Base-by-base conservation (phyloP, 2,797 vertebrate species). In the Phyllotis vaccarum region DNA sequence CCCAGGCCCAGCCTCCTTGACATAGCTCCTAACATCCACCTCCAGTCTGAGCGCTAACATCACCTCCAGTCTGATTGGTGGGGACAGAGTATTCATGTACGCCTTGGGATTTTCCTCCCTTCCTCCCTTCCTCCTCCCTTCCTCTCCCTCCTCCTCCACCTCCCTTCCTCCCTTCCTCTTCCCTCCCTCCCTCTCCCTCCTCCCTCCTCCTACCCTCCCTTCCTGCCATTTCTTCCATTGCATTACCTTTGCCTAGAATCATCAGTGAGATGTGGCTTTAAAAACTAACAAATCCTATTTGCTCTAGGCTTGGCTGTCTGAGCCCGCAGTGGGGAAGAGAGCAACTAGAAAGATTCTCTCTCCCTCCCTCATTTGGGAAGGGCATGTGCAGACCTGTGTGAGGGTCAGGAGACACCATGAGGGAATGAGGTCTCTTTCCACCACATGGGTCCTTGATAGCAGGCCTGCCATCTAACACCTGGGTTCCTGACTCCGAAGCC, bases 241-340 rank as follows among this genome's bases (percentile, higher is more conserved):
- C 31, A 46, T 22, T 66, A 54, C 12, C 75, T 92, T 86, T 40
- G 13, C 37, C 83, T 37, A 31, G n/a, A 80, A 31, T 86, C 72
- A 90, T 76, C 81, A 80, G 3, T 88, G 72, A 24, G 27, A 68
- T 91, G 70, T 89, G 70, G 93, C 49, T 52, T 81, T 89, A 93
- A 89, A 92, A 85, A 89, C 29, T 72, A 72, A 76, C 19, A 95
- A 91, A 74, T 92, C 14, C 34, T 17, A 56, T 91, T 95, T 90
- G 75, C 40, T 68, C 37, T 81, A 68, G 68, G 49, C 54, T 54
- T 68, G 78, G 49, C 4, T 16, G 10, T 37, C 34, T 95, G 40
- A 68, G 70, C 86, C 56, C 29, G 64, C 16, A 74, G 31, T 78
- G 37, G 46, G 29, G 1, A 90, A 76, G 21, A 70, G 31, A 90